A percentile compares a stretch with the other conserved stretches of the same genome.
Conservation (phyloP, 2,113 vertebrate genomes). For the Copsychus sechellarum region DNA sequence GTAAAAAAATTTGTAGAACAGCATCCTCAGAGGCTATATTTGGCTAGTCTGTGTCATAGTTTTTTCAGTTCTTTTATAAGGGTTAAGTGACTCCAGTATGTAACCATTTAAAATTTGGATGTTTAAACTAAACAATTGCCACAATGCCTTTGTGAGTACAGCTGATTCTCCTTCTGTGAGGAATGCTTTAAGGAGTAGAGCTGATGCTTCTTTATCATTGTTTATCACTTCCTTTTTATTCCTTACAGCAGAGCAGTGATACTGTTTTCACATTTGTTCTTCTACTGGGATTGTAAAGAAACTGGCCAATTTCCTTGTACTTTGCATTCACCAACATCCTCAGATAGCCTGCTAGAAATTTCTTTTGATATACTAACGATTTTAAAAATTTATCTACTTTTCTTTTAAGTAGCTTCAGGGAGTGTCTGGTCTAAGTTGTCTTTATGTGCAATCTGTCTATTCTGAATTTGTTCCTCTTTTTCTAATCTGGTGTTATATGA, state of each 20-base stretch:
- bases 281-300: not conserved
- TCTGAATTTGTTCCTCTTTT: not conserved
- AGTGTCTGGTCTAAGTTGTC: not conserved
- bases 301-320: not conserved
- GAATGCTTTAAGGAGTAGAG: not conserved
- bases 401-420: not conserved
- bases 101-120: not conserved
- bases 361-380: not conserved
- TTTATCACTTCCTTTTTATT: not conserved
- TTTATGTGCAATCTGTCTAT: not conserved
- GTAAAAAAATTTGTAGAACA: not conserved
- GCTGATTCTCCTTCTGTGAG: not conserved
- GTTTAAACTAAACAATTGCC: not conserved
- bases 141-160: not conserved
- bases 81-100: not conserved
- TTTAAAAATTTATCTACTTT: not conserved
- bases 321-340: not conserved
- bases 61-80: not conserved
- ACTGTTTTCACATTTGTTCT: not conserved
- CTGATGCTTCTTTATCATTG: not conserved
- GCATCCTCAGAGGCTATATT: not conserved
- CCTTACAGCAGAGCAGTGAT: not conserved
- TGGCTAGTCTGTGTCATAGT: not conserved
- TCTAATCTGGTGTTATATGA: not conserved
- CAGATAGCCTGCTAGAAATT: not conserved